Percentiles rank a stretch among this genome's conserved stretches.
These are phyloP conservation scores for Toxostoma redivivum DNA, from an alignment of 2,113 vertebrate species.

Conservation along the genomic window DNA sequence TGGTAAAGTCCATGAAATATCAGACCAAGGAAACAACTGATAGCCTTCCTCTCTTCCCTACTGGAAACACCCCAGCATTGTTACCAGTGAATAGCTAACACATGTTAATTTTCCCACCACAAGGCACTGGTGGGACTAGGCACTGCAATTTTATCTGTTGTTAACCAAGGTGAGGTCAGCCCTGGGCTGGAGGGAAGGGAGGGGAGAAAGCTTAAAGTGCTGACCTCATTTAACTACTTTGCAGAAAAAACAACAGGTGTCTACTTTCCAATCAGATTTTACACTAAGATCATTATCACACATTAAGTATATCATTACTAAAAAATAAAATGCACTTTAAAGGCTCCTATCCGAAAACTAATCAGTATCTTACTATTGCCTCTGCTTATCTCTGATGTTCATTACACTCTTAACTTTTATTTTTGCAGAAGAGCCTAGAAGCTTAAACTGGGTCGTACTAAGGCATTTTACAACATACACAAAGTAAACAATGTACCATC, in stretches of 20 bases:
- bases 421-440: neutral
- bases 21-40: neutral
- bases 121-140: neutral
- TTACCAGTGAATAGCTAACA: neutral
- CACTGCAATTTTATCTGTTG: neutral
- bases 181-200: constrained; percentile 26
- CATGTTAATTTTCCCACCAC: neutral
- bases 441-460: neutral
- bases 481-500: neutral
- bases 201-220: constrained; percentile 25
- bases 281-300: constrained; percentile 11
- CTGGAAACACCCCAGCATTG: neutral
- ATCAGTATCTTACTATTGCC: neutral
- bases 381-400: constrained; percentile 12
- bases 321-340: constrained; percentile 32
- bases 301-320: constrained; percentile 16
- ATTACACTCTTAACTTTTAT: neutral
- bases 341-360: neutral
- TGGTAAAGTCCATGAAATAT: neutral
- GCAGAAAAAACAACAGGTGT: constrained; percentile 30
- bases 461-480: neutral
- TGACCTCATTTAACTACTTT: constrained; percentile 46
- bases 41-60: neutral
- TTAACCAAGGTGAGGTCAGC: constrained; percentile 25
- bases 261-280: constrained; percentile 55